A percentile compares a stretch with the other conserved stretches of the same genome.
phyloP scores from a whole-genome alignment of 2,888 invertebrate species.

The Pristionchus exspectatus region DNA sequence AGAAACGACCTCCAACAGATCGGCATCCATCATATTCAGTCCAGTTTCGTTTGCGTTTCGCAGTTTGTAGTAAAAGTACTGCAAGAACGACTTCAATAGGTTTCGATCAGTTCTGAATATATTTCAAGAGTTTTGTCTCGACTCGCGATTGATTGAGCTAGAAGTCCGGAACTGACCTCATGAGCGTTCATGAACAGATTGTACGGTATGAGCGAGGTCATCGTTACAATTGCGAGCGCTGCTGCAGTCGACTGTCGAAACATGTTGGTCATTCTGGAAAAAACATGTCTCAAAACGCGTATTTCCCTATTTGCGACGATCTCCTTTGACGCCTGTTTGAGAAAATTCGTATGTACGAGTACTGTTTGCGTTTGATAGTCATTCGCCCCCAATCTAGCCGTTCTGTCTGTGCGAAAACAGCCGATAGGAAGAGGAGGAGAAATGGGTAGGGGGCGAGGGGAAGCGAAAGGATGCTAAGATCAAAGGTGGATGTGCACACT shows the following conservation, averaged over 20 bases:
- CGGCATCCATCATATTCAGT: background rate
- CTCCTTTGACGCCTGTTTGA: no score
- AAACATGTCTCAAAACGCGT: no score
- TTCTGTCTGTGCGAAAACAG: no score
- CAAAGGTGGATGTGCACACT: background rate
- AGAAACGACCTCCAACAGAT: background rate
- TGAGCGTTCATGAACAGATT: constrained; percentile 72
- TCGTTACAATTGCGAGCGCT: constrained; percentile 66
- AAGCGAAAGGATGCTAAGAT: background rate
- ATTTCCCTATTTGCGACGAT: no score
- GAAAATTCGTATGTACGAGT: no score
- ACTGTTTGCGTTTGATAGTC: no score
- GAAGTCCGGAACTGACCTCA: constrained; percentile 57
- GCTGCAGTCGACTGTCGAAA: background rate
- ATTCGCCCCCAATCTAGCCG: no score
- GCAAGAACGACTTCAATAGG: background rate
- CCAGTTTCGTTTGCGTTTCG: constrained; percentile 60
- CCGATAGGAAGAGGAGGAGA: no score
- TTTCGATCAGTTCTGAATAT: no score
- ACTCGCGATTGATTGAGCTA: no score
- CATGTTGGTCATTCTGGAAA: background rate
- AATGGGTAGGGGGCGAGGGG: no score
- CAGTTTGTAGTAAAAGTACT: constrained; percentile 71
- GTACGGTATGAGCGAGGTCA: constrained; percentile 69
- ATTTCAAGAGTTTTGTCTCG: no score